Percentiles rank a stretch among this genome's conserved stretches.
These are phyloP conservation scores for Antennarius maculatus DNA, from an alignment of 2,797 vertebrate genomes.

Conservation along the genomic window DNA sequence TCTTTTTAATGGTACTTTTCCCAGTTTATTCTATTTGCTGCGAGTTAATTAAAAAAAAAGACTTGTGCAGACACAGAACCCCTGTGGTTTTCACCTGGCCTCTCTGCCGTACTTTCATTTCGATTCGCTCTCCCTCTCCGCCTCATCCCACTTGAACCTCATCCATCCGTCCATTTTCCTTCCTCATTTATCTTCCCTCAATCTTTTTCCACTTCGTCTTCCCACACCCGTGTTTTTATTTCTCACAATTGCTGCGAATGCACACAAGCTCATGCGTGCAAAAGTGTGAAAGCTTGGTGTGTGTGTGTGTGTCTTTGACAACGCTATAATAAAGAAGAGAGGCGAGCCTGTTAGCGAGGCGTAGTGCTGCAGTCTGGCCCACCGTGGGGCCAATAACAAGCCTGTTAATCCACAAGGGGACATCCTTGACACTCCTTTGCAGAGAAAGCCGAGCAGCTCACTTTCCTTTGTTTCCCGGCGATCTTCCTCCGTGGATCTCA, in stretches of 20 bases:
- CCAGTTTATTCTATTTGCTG: constrained; percentile 50
- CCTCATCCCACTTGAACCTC: constrained; percentile 33
- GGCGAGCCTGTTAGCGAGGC: constrained; percentile 48
- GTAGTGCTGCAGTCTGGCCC: constrained; percentile 53
- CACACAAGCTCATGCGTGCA: constrained; percentile 23
- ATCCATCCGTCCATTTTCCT: neutral
- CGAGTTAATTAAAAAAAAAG: constrained; percentile 63
- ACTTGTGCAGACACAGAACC: constrained; percentile 50
- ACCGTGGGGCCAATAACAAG: constrained; percentile 64
- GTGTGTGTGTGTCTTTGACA: constrained; percentile 35
- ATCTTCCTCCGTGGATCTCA: constrained; percentile 36
- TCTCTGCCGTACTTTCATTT: constrained; percentile 40
- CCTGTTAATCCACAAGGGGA: constrained; percentile 60
- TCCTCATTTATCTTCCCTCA: neutral
- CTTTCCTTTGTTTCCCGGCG: constrained; percentile 54
- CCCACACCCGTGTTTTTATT: constrained; percentile 6
- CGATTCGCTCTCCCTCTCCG: constrained; percentile 29
- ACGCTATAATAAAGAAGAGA: constrained; percentile 47
- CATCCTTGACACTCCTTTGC: constrained; percentile 53
- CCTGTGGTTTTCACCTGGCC: constrained; percentile 53
- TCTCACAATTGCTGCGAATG: neutral
- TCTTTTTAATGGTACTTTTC: constrained; percentile 56
- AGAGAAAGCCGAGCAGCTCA: constrained; percentile 41
- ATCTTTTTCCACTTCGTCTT: constrained; percentile 9
- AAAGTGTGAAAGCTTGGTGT: constrained; percentile 13